phyloP scores from a whole-genome alignment of 2,888 invertebrate species.

The Pyrrhosoma nymphula region DNA sequence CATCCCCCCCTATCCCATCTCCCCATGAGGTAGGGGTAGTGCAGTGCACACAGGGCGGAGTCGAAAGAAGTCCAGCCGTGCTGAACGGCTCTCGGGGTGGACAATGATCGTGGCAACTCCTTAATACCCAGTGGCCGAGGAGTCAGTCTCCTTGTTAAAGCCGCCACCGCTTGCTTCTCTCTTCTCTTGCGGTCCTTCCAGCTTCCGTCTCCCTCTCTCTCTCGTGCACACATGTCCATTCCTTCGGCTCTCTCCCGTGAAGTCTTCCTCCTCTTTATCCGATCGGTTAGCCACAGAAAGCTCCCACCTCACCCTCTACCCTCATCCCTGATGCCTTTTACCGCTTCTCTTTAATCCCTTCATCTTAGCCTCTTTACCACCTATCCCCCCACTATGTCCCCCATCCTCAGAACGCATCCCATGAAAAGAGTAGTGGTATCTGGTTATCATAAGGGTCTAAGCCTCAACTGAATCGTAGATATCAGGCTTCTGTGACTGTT shows the following conservation, averaged over 20 bases:
- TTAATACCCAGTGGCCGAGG: neutral
- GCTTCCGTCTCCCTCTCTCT: neutral
- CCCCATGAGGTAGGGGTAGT: neutral
- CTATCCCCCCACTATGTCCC: neutral
- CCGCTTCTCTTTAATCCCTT: constrained; percentile 7
- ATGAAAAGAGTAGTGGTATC: no score
- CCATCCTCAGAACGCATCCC: neutral
- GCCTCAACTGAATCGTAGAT: no score
- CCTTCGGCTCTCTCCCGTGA: neutral
- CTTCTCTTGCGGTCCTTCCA: neutral
- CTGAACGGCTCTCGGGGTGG: constrained; percentile 17
- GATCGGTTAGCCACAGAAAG: neutral
- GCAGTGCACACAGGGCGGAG: neutral
- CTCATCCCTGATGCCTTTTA: neutral
- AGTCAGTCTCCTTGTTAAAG: constrained; percentile 33
- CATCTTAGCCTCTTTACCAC: neutral
- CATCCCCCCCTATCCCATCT: no score
- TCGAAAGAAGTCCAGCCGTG: constrained; percentile 24
- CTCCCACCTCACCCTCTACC: neutral
- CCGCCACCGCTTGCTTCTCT: neutral
- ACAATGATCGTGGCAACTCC: constrained; percentile 37
- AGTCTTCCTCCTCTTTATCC: neutral
- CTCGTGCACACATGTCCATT: neutral
- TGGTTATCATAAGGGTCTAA: neutral
- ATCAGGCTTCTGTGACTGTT: no score